These are phyloP conservation scores for cat (Felis catus) DNA, from an alignment of 2,113 vertebrate species.

Conservation along the genomic window F.catus_Fca126_mat1.0 CM031421.1:68344001-68344500, in stretches of 20 bases:
- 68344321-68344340: background rate
- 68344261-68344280: background rate
- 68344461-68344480: too few relatives aligned
- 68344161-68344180: background rate
- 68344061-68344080: background rate
- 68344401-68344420: background rate
- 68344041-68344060: background rate
- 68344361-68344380: background rate
- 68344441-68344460: too few relatives aligned
- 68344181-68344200: background rate
- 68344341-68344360: background rate
- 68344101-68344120: background rate
- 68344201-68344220: background rate
- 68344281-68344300: background rate
- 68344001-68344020: background rate
- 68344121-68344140: slow-evolving; percentile 36
- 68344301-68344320: background rate
- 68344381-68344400: background rate
- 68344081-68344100: slow-evolving; percentile 18
- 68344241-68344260: background rate
- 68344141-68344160: background rate
- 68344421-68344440: background rate
- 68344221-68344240: slow-evolving; percentile 14
- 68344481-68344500: too few relatives aligned
- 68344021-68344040: background rate